Percentiles rank a stretch among this genome's conserved stretches.
phyloP scores from a whole-genome alignment of 2,113 vertebrate species.

The Labeo catla region DNA sequence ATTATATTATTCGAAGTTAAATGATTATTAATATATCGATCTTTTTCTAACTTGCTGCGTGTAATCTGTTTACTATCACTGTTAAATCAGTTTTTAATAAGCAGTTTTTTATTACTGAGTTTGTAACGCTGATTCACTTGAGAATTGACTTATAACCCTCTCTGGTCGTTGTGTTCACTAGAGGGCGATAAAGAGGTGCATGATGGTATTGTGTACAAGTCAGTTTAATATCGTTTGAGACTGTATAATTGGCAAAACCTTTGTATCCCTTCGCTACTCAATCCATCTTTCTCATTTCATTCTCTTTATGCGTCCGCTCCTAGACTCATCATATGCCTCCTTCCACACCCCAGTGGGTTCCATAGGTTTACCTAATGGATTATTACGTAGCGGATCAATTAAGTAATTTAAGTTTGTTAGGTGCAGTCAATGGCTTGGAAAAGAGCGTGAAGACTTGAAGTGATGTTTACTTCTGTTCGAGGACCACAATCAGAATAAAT shows the following conservation, averaged over 20 bases:
- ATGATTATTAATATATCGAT: neutral
- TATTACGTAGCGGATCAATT: conserved; percentile 79
- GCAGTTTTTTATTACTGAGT: neutral
- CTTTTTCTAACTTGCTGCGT: neutral
- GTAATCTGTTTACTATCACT: neutral
- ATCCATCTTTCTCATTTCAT: conserved; percentile 24
- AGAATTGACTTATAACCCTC: neutral
- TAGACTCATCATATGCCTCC: conserved; percentile 24
- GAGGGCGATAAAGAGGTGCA: conserved; percentile 72
- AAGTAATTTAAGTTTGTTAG: conserved; percentile 79
- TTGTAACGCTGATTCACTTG: neutral
- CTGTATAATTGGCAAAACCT: conserved; percentile 24
- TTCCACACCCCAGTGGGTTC: conserved; percentile 63
- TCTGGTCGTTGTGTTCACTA: conserved; percentile 63
- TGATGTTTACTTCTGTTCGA: conserved; percentile 3
- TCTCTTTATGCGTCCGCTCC: neutral
- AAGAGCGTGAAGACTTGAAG: conserved; percentile 20
- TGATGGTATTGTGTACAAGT: conserved; percentile 22
- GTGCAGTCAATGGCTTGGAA: conserved; percentile 67
- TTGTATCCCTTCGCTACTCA: conserved; percentile 29
- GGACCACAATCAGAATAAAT: neutral
- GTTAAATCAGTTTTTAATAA: neutral
- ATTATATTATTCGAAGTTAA: too few relatives aligned
- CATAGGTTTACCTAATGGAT: conserved; percentile 79
- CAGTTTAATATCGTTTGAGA: conserved; percentile 25